Evolutionary conservation across 2,888 invertebrate species (phyloP), one percentile per base, ranked within the genome.

Genomic region (Prostheceraeus crozeri): DNA sequence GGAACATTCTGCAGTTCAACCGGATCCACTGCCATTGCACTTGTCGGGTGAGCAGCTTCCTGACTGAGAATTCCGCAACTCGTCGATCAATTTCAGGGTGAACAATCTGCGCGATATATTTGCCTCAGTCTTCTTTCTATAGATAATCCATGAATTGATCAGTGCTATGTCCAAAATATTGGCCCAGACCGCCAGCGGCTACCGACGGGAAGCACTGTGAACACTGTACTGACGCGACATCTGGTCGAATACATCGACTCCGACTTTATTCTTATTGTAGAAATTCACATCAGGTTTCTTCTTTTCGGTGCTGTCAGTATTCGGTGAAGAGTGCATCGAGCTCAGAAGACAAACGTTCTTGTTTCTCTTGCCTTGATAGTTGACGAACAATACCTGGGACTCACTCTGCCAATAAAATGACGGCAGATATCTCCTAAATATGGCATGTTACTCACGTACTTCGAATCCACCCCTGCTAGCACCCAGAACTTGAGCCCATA

Each of bases 191-290:
- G 23, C 40, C 40, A 40, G 40, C 19, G n/a, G 40, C 40, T 21
- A 40, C 16, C n/a, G 40, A 21, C 40, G n/a, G 14, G n/a, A 40
- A 40, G 6, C 40, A 40, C 40, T 16, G 19, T n/a, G 40, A 16
- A 40, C 40, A 16, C 16, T 40, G 40, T 40, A 40, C 48, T 25
- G 27, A 48, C 23, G 48, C 28, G 48, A 48, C 48, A 48, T 48
- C 48, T 48, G 48, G 27, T 48, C 23, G 48, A 48, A 48, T 4
- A 48, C 23, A 48, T 48, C 23, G 4, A 48, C 48, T 10, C 19
- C 48, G 27, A 14, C 28, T 11, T 48, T 48, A 48, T 48, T 48
- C 28, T 48, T 48, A 48, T 48, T 8, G 48, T 48, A 48, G 27
- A 48, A 48, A 30, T 48, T 48, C 48, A 48, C 48, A 28, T 23